phyloP scores from a whole-genome alignment of 2,888 invertebrate species.

The Leucoma salicis region DNA sequence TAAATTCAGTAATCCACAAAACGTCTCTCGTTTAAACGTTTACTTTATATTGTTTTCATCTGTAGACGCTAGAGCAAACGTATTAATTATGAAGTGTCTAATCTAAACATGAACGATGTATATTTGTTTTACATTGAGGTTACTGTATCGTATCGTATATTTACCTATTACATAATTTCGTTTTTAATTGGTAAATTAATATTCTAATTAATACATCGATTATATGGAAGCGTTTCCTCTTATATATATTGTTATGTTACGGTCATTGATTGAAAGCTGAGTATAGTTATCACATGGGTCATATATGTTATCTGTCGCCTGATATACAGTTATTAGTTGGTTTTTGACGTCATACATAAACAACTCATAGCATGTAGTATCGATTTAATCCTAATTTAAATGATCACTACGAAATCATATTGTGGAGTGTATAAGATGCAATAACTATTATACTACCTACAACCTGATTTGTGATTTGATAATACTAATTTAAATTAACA shows the following conservation, averaged over 20 bases:
- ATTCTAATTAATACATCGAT: background rate
- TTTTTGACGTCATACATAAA: slow-evolving; percentile 31
- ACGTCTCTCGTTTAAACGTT: too few species aligned
- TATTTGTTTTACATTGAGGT: slow-evolving; percentile 1
- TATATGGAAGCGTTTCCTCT: background rate
- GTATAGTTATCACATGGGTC: slow-evolving; percentile 61
- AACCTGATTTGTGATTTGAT: too few species aligned
- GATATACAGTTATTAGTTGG: slow-evolving; percentile 35
- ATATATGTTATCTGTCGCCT: slow-evolving; percentile 47
- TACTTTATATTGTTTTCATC: too few species aligned
- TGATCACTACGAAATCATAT: background rate
- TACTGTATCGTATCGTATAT: background rate
- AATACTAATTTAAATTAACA: too few species aligned
- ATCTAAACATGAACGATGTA: background rate
- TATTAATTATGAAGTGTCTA: too few species aligned
- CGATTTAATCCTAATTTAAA: slow-evolving; percentile 6
- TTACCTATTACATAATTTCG: background rate
- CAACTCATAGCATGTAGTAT: slow-evolving; percentile 1
- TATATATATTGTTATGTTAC: slow-evolving; percentile 24
- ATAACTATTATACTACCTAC: too few species aligned
- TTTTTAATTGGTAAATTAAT: background rate
- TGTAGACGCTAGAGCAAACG: too few species aligned
- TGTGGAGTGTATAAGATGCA: too few species aligned
- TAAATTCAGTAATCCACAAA: too few species aligned
- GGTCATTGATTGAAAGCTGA: slow-evolving; percentile 46